Conservation (phyloP, 2,113 vertebrate genomes). For the Daubentonia madagascariensis region DNA sequence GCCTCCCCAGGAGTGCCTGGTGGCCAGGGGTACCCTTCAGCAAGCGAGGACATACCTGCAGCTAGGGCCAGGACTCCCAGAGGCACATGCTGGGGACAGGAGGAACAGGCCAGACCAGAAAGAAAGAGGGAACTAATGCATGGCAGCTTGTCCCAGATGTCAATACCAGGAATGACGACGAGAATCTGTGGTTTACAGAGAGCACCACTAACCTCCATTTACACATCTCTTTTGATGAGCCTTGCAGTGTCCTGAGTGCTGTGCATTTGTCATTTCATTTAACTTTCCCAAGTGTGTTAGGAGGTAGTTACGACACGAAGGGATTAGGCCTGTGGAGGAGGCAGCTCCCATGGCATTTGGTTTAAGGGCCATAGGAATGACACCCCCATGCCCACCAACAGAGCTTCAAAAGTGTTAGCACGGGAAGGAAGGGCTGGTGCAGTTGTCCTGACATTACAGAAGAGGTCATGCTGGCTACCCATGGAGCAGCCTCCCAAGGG, state of each 20-base stretch:
- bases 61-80: not conserved
- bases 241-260: accelerated
- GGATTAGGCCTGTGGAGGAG: not conserved
- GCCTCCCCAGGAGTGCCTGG: not conserved
- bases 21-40: not conserved
- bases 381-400: too few relatives aligned
- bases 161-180: not conserved
- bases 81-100: accelerated
- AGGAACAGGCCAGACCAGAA: not conserved
- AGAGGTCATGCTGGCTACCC: accelerated
- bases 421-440: not conserved
- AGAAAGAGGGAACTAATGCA: accelerated
- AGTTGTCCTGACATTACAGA: not conserved
- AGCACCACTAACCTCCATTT: accelerated
- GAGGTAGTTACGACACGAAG: accelerated
- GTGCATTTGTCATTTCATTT: accelerated
- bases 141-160: not conserved
- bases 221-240: accelerated
- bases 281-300: accelerated
- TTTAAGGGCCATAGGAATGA: not conserved
- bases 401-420: accelerated
- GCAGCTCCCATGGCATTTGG: not conserved
- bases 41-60: not conserved
- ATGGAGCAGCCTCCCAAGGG: not conserved
- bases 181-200: not conserved